Evolutionary conservation across 2,888 invertebrate species (phyloP), one percentile per base, ranked within the genome.

Genomic region (Ecdyonurus torrentis): DNA sequence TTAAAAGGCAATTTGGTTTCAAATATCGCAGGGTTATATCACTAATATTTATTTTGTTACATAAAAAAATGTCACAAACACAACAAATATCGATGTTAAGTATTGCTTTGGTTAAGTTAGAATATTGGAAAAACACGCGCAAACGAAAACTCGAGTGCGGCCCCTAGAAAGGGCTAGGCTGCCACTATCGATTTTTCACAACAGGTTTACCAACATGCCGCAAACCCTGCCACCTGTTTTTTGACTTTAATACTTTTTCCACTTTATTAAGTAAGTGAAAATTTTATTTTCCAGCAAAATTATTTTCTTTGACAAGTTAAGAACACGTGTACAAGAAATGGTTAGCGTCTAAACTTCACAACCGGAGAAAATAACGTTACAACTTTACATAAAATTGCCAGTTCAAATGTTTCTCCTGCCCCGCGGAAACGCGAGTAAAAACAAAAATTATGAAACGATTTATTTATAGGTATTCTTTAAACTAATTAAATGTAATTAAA

Each of bases 111-210:
- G 37, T 5, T 10, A 15, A 37, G 37, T 37, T 37, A 37, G 37
- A 37, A 37, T 37, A 37, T 37, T 37, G 37, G 37, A 37, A 37
- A 37, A 37, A 37, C 37, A 37, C 37, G 37, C 37, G 15, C 7
- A 10, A 37, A 37, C 37, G 37, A 37, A 37, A 37, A 37, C 15
- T 37, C 37, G 7, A 15, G 37, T 15, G 37, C 37, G 37, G 37
- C 37, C 37, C 37, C 37, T 37, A 37, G 37, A 15, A 37, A 37
- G 37, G 37, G 37, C 37, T 37, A 37, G 37, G 37, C 37, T 37
- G 37, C 37, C 37, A 37, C 55, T 20, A 55, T 55, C 55, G 55
- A 55, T 55, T 55, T 55, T 37, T 55, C 55, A n/a, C 55, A 55
- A 55, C 55, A 55, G 55, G 55, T 55, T 22, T 55, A 22, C 55